A percentile compares a stretch with the other conserved stretches of the same genome.
Conservation (phyloP, 2,888 invertebrate species). For the Thymelicus lineola region DNA sequence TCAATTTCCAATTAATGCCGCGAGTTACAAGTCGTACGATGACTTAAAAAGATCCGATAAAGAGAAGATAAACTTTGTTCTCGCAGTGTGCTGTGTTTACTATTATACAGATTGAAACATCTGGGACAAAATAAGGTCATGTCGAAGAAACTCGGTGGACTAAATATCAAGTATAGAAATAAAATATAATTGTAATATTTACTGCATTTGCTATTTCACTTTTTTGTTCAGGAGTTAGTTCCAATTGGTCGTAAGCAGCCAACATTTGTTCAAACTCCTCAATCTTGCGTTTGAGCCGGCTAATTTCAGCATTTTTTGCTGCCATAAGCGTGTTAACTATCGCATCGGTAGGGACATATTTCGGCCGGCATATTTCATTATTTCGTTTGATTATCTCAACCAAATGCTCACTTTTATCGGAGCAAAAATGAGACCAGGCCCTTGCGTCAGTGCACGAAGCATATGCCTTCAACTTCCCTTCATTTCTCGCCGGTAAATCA, state of each 20-base stretch:
- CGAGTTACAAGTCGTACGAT: too few relatives aligned
- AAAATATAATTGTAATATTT: slow-evolving; percentile 53
- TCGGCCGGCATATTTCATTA: slow-evolving; percentile 66
- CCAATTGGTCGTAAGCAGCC: slow-evolving; percentile 72
- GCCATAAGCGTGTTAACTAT: slow-evolving; percentile 76
- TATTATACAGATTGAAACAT: too few relatives aligned
- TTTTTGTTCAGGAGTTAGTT: slow-evolving; percentile 73
- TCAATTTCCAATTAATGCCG: too few relatives aligned
- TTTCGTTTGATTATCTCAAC: slow-evolving; percentile 82
- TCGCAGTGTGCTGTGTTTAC: too few relatives aligned
- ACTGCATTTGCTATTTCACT: slow-evolving; percentile 75
- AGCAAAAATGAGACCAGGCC: slow-evolving; percentile 84
- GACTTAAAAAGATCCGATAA: too few relatives aligned
- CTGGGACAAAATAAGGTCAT: too few relatives aligned
- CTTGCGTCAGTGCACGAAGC: slow-evolving; percentile 84
- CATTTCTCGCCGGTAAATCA: slow-evolving; percentile 77
- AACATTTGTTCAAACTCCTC: slow-evolving; percentile 76
- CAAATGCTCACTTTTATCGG: slow-evolving; percentile 84
- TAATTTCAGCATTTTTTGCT: slow-evolving; percentile 80
- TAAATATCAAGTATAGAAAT: too few relatives aligned
- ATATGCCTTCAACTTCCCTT: slow-evolving; percentile 84
- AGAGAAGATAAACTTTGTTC: too few relatives aligned
- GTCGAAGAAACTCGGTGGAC: too few relatives aligned
- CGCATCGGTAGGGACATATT: slow-evolving; percentile 74
- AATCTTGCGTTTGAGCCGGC: slow-evolving; percentile 74